These are phyloP conservation scores for Norana najaformis DNA, from an alignment of 2,888 invertebrate species.

Conservation along the genomic window DNA sequence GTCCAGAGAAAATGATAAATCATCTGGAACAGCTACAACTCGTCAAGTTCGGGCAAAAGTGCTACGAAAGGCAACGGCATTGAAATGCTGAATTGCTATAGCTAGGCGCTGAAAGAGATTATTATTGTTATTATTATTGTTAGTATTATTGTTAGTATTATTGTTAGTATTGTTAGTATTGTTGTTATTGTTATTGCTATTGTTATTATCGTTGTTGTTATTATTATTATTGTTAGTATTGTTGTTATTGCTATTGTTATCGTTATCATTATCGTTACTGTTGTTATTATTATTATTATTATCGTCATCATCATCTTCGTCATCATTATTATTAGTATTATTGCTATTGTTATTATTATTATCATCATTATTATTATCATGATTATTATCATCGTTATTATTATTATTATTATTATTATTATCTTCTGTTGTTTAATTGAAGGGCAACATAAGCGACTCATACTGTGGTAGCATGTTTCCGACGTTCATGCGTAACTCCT, in stretches of 20 bases:
- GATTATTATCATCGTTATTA: background rate
- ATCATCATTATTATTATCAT: background rate
- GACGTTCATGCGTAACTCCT: background rate
- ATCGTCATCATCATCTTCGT: slow-evolving; percentile 14
- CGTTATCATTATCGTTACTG: background rate
- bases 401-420: slow-evolving; percentile 19
- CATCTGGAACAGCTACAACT: no score
- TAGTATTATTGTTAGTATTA: slow-evolving; percentile 31
- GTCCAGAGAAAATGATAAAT: no score
- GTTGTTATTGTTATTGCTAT: background rate
- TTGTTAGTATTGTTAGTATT: slow-evolving; percentile 32
- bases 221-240: background rate
- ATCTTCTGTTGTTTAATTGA: background rate
- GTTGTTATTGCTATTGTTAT: background rate
- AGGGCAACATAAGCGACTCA: background rate
- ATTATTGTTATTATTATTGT: slow-evolving; percentile 34
- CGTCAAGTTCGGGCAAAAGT: no score
- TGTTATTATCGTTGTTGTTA: background rate
- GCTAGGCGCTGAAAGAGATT: no score
- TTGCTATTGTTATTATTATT: background rate
- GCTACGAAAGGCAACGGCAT: no score
- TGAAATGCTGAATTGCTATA: no score
- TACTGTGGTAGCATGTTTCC: background rate
- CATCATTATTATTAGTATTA: background rate
- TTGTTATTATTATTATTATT: background rate